Percentiles rank a stretch among this genome's conserved stretches.
These are phyloP conservation scores for Ypsolopha sequella DNA, from an alignment of 2,888 invertebrate genomes.

Conservation along the genomic window DNA sequence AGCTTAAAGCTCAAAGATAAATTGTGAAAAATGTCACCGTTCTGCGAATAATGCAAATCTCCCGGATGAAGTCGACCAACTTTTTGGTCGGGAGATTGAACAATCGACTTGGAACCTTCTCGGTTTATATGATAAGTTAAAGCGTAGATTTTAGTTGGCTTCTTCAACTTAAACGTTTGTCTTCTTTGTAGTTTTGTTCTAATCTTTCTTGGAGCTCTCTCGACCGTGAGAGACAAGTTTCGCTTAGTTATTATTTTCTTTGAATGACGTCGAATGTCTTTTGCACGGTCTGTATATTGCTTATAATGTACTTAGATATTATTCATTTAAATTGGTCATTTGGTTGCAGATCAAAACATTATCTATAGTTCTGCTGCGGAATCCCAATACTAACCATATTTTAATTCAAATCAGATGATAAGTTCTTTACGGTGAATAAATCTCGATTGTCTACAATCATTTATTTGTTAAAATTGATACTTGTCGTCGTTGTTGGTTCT, in stretches of 20 bases:
- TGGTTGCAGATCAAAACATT: too few species aligned
- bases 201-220: background rate
- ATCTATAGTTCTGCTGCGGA: too few species aligned
- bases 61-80: background rate
- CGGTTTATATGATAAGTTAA: background rate
- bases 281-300: background rate
- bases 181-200: background rate
- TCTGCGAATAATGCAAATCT: too few species aligned
- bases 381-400: too few species aligned
- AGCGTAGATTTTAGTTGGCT: background rate
- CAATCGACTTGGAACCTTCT: background rate
- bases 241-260: too few species aligned
- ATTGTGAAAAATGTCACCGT: background rate
- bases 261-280: background rate
- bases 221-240: background rate
- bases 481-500: too few species aligned
- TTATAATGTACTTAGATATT: too few species aligned
- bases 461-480: too few species aligned
- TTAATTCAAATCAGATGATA: too few species aligned
- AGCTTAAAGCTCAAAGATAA: background rate
- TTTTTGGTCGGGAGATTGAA: background rate
- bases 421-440: too few species aligned
- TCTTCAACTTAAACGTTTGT: background rate
- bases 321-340: too few species aligned
- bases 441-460: too few species aligned